phyloP scores from a whole-genome alignment of 2,888 invertebrate genomes.

The Amblyjoppa proteus region DNA sequence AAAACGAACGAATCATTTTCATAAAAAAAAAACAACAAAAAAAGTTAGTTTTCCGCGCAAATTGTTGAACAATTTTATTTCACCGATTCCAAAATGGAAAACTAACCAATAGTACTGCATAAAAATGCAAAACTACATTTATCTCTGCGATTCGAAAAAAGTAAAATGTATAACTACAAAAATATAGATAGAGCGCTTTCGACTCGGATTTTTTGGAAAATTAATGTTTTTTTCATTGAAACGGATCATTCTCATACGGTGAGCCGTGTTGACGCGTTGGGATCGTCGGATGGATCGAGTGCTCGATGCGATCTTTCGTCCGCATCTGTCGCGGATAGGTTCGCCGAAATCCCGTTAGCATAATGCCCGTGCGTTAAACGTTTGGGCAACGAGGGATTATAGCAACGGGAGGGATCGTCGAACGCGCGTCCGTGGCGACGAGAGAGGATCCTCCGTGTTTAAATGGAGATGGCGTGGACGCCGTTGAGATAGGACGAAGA shows the following conservation, averaged over 20 bases:
- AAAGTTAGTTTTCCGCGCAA: no score
- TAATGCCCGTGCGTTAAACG: neutral
- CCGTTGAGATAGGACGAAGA: constrained; percentile 27
- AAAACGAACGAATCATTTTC: no score
- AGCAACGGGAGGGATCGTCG: neutral
- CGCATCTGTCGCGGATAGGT: neutral
- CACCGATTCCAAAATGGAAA: no score
- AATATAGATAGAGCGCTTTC: neutral
- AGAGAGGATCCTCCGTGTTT: constrained; percentile 1
- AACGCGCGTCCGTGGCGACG: constrained; percentile 6
- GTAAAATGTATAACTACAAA: no score
- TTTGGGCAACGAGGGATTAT: neutral
- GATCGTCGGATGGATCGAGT: neutral
- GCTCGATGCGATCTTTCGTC: neutral
- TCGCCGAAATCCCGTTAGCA: neutral
- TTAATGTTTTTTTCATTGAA: no score
- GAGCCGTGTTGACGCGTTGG: no score
- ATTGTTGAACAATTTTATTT: no score
- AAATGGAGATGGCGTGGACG: constrained; percentile 1
- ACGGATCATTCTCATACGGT: neutral
- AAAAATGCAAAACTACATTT: no score
- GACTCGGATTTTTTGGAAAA: neutral
- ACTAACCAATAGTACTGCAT: no score
- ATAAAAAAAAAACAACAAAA: no score
- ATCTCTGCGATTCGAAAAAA: no score